A percentile compares a stretch with the other conserved stretches of the same genome.
These are phyloP conservation scores for Bryconaethiops microstoma DNA, from an alignment of 2,797 vertebrate species.

Conservation along the genomic window DNA sequence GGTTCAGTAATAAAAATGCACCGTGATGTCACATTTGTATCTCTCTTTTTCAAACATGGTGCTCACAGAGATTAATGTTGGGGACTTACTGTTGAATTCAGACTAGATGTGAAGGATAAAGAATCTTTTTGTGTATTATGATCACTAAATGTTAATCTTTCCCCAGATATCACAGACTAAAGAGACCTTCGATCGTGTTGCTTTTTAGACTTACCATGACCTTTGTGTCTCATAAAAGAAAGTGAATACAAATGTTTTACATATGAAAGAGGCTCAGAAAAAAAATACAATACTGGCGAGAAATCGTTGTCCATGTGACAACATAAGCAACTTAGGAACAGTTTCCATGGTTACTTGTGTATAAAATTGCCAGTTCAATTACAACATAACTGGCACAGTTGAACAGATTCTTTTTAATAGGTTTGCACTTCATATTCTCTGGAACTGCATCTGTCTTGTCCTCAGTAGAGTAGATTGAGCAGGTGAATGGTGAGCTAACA, in stretches of 20 bases:
- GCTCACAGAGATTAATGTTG: neutral
- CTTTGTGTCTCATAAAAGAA: slow-evolving; percentile 7
- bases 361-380: neutral
- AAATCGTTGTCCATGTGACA: slow-evolving; percentile 13
- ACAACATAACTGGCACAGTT: too few relatives aligned
- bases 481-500: too few relatives aligned
- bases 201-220: slow-evolving; percentile 9
- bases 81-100: neutral
- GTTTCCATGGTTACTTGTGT: slow-evolving; percentile 49
- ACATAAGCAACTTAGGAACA: slow-evolving; percentile 2
- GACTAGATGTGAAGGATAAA: neutral
- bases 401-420: too few relatives aligned
- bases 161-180: neutral
- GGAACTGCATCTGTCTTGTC: too few relatives aligned
- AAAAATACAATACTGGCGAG: neutral
- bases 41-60: neutral
- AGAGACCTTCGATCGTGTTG: neutral
- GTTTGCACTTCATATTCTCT: too few relatives aligned
- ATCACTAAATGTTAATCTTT: slow-evolving; percentile 7
- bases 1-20: slow-evolving; percentile 13
- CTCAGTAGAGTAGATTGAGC: too few relatives aligned
- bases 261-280: slow-evolving; percentile 23
- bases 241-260: slow-evolving; percentile 14
- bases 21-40: neutral
- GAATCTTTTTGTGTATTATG: neutral